Evolutionary conservation across 2,888 invertebrate genomes (phyloP).

Genomic region (Apoderus coryli): DNA sequence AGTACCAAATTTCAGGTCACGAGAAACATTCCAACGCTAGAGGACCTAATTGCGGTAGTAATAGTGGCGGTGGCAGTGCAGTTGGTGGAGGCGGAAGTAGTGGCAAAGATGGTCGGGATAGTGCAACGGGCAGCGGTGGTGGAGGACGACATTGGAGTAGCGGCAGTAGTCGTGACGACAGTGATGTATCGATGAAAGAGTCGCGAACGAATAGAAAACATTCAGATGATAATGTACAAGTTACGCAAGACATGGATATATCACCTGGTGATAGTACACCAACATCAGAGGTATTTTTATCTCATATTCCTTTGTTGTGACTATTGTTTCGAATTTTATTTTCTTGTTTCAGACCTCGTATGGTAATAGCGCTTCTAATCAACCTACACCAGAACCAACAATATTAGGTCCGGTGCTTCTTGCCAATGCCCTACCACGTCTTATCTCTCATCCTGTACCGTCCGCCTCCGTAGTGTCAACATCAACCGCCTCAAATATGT

Average conservation of each 20-base stretch:
- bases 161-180: slow-evolving; percentile 27
- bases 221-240: slow-evolving; percentile 19
- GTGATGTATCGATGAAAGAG: slow-evolving; percentile 25
- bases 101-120: slow-evolving; percentile 25
- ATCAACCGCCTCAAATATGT: no score
- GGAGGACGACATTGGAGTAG: slow-evolving; percentile 28
- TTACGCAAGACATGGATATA: slow-evolving; percentile 72
- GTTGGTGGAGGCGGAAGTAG: slow-evolving; percentile 28
- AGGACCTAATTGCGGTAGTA: slow-evolving; percentile 33
- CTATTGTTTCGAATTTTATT: no score
- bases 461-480: no score
- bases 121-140: slow-evolving; percentile 24
- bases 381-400: no score
- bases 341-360: no score
- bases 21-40: slow-evolving; percentile 65
- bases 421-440: slow-evolving; percentile 50
- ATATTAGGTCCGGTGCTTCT: slow-evolving; percentile 49
- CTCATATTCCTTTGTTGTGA: background rate
- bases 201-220: slow-evolving; percentile 26
- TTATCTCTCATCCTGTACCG: slow-evolving; percentile 44
- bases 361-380: no score
- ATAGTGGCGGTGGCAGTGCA: slow-evolving; percentile 22
- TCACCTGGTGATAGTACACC: slow-evolving; percentile 84
- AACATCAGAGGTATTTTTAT: slow-evolving; percentile 52
- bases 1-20: no score